Conservation (phyloP, 2,888 invertebrate genomes). For the Phrixothrix hirtus region DNA sequence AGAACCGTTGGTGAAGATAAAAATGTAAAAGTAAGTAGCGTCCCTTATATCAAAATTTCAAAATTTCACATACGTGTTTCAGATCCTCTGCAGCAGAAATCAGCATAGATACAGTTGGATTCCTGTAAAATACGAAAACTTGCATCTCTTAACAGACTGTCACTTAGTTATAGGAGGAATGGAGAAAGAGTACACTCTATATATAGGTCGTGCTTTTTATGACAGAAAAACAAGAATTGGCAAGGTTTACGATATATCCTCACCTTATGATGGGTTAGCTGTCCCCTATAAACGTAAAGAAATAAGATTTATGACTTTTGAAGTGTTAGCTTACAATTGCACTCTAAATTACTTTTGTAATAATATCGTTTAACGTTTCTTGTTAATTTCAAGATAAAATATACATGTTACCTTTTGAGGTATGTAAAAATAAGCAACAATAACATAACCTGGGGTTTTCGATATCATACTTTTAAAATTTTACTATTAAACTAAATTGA, state of each 20-base stretch:
- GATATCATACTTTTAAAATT: no score
- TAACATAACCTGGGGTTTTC: no score
- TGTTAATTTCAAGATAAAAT: no score
- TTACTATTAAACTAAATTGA: no score
- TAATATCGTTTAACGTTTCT: no score
- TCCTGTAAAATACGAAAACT: constrained; percentile 11
- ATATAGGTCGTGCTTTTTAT: constrained; percentile 17
- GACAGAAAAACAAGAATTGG: constrained; percentile 21
- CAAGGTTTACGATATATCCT: constrained; percentile 15
- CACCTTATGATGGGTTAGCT: constrained; percentile 15
- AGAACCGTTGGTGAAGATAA: constrained; percentile 6
- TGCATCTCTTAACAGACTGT: constrained; percentile 15
- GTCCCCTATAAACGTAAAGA: constrained; percentile 13
- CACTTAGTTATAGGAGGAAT: constrained; percentile 24
- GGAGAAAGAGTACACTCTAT: constrained; percentile 19
- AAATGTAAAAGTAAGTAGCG: constrained; percentile 17
- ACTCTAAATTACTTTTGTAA: background rate
- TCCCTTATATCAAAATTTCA: background rate
- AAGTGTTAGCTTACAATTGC: constrained; percentile 22
- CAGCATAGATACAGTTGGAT: constrained; percentile 21
- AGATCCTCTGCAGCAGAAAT: constrained; percentile 30
- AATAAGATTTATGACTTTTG: constrained; percentile 11
- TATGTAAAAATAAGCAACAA: no score
- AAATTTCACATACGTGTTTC: background rate
- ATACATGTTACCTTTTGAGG: no score